Evolutionary conservation across 2,797 vertebrate species (phyloP).

Genomic region (Sternotherus odoratus): DNA sequence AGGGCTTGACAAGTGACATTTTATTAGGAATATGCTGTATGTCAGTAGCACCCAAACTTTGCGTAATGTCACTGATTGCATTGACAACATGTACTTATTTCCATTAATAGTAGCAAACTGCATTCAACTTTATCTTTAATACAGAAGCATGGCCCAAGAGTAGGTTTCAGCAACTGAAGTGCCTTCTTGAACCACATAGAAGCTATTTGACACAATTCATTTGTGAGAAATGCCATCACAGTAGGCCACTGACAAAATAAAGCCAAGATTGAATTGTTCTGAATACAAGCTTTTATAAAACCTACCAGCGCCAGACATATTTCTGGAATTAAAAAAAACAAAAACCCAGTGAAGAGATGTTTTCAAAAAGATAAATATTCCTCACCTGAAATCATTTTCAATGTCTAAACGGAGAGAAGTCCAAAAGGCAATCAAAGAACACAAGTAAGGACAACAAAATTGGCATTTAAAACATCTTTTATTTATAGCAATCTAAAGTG

Average conservation of each 20-base stretch:
- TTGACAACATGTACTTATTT: not conserved
- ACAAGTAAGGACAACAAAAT: not conserved
- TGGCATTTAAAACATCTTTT: not conserved
- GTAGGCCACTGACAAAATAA: conserved; percentile 6
- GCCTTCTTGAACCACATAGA: not conserved
- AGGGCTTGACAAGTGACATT: not conserved
- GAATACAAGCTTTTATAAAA: not conserved
- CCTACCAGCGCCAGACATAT: not conserved
- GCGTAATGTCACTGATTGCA: not conserved
- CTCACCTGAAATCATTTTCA: not conserved
- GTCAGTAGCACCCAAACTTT: fast-evolving
- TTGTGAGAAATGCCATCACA: not conserved
- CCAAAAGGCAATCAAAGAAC: not conserved
- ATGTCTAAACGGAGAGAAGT: not conserved
- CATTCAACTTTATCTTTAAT: not conserved
- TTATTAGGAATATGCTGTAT: fast-evolving
- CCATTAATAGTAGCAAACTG: conserved; percentile 26
- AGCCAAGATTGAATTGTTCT: not conserved
- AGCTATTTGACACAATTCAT: not conserved
- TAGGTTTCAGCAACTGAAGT: not conserved
- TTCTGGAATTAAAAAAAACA: not conserved
- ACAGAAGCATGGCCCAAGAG: not conserved
- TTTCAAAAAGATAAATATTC: not conserved
- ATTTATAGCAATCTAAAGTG: not conserved
- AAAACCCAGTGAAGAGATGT: not conserved